Evolutionary conservation across 2,888 invertebrate genomes (phyloP).

Genomic region (Drosophila colorata): DNA sequence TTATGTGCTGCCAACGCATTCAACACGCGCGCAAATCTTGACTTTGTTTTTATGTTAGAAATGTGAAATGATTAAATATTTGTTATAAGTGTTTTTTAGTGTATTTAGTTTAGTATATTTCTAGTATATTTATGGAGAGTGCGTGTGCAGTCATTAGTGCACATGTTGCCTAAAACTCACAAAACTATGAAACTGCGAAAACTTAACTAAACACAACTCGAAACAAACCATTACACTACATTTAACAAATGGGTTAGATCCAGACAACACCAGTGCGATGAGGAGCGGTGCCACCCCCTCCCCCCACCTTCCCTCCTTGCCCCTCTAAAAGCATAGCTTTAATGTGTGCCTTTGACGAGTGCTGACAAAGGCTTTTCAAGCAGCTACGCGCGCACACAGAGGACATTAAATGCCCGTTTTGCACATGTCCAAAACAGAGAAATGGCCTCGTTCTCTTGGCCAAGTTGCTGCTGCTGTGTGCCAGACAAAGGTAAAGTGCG

Average conservation of each 20-base stretch:
- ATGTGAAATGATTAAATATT: conserved; percentile 39
- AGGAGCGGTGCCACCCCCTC: neutral
- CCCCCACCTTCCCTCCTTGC: neutral
- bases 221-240: conserved; percentile 74
- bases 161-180: conserved; percentile 68
- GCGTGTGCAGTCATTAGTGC: conserved; percentile 74
- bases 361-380: conserved; percentile 62
- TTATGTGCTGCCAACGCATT: conserved; percentile 17
- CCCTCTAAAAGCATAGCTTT: conserved; percentile 29
- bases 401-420: conserved; percentile 69
- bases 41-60: conserved; percentile 18
- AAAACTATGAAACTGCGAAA: conserved; percentile 54
- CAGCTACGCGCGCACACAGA: conserved; percentile 29
- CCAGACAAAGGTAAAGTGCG: conserved; percentile 69
- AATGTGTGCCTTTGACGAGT: conserved; percentile 55
- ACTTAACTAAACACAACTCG: conserved; percentile 53
- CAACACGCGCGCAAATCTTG: conserved; percentile 7
- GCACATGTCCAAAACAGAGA: conserved; percentile 72
- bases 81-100: conserved; percentile 20
- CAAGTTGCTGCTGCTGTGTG: conserved; percentile 13
- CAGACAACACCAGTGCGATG: neutral
- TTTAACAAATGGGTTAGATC: conserved; percentile 75
- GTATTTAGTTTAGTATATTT: neutral
- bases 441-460: conserved; percentile 30
- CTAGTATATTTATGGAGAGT: conserved; percentile 15